These are phyloP conservation scores for Dromius quadrimaculatus DNA, from an alignment of 2,888 invertebrate species.

Conservation along the genomic window DNA sequence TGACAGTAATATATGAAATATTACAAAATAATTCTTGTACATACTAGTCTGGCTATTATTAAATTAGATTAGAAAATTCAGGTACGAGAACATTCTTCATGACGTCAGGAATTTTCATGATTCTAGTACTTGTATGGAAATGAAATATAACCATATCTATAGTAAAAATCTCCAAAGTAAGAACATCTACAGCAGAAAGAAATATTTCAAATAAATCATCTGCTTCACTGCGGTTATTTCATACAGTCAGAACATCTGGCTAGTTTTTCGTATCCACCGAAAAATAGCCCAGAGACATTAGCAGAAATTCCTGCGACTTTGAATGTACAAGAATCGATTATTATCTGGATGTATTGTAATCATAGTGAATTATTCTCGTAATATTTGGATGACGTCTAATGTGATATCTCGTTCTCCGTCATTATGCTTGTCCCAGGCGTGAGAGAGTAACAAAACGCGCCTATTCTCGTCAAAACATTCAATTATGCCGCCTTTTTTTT, in stretches of 20 bases:
- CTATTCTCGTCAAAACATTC: neutral
- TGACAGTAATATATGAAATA: too few relatives aligned
- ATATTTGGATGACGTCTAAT: constrained; percentile 47
- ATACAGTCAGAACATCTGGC: constrained; percentile 27
- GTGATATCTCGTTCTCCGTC: constrained; percentile 19
- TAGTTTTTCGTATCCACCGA: neutral
- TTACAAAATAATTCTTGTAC: too few relatives aligned
- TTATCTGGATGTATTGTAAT: constrained; percentile 47
- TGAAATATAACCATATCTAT: too few relatives aligned
- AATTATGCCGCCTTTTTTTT: constrained; percentile 16
- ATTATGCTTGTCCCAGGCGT: neutral
- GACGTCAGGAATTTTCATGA: too few relatives aligned
- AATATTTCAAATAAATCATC: constrained; percentile 9
- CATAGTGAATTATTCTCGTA: constrained; percentile 44
- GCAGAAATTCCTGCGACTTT: constrained; percentile 39
- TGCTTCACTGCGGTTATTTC: neutral
- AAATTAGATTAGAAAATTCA: neutral
- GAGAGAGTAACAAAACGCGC: neutral
- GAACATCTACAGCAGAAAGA: neutral
- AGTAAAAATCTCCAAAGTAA: too few relatives aligned
- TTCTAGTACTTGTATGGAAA: too few relatives aligned
- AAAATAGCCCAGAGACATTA: constrained; percentile 41
- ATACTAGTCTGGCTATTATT: neutral
- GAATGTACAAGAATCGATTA: constrained; percentile 45
- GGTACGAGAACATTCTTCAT: neutral